These are phyloP conservation scores for Pimpla rufipes DNA, from an alignment of 2,888 invertebrate genomes.

Conservation along the genomic window DNA sequence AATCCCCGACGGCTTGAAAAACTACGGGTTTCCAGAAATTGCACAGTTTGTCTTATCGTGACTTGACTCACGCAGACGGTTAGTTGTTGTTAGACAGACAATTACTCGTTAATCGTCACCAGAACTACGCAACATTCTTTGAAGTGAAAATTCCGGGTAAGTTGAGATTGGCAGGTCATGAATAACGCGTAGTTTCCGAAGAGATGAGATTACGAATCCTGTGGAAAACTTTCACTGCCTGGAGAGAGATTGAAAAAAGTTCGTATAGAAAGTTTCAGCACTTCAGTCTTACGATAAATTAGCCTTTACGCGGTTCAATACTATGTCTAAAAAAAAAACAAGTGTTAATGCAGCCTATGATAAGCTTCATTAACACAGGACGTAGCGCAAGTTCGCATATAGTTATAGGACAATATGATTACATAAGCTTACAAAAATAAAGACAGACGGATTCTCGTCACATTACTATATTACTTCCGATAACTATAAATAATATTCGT, in stretches of 20 bases:
- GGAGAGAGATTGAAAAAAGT: conserved; percentile 9
- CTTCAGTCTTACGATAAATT: neutral
- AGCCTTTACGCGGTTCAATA: neutral
- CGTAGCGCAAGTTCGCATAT: neutral
- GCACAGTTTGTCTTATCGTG: conserved; percentile 13
- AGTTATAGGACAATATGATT: neutral
- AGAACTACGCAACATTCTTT: neutral
- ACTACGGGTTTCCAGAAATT: neutral
- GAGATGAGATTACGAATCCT: neutral
- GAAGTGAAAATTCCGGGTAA: conserved; percentile 7
- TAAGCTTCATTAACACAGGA: conserved; percentile 2
- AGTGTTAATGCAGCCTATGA: neutral
- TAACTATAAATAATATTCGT: no score
- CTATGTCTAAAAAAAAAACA: neutral
- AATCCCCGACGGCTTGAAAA: no score
- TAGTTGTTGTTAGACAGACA: neutral
- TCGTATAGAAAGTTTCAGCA: conserved; percentile 24
- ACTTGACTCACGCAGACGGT: conserved; percentile 34
- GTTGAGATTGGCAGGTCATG: neutral
- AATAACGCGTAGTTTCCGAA: neutral
- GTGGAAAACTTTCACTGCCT: neutral
- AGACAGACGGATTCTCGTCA: neutral
- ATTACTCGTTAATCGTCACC: conserved; percentile 10
- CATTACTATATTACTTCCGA: neutral
- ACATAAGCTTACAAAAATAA: no score